Evolutionary conservation across 1,140 invertebrate genomes (phyloP), one percentile per base, ranked within the genome.

Genomic region (Globodera rostochiensis): DNA sequence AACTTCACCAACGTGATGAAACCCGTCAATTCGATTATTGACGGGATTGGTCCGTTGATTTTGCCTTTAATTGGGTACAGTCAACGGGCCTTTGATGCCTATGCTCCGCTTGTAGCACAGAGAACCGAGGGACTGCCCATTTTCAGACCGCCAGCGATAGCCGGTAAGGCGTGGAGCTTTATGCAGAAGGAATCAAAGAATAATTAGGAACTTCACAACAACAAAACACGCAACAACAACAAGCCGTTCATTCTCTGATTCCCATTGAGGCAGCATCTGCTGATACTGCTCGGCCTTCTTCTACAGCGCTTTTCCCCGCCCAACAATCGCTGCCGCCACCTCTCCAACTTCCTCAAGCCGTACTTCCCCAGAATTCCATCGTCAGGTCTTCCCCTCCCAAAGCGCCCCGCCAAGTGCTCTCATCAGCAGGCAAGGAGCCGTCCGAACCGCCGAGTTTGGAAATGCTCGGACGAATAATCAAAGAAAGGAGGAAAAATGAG

Each of bases 1-100:
- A 83, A 82, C 80, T 73, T 82, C 36, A 47, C 81, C 15, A 82
- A 53, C 25, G 66, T 83, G 57, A 84, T 84, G 60, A 84, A 67
- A 21, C 82, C 82, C 36, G 82, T 83, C 9, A 83, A 83, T 73
- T 83, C 80, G 46, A 83, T 83, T 46, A 83, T 83, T 64, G 82
- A 83, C 25, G 82, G 82, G 6, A 83, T 83, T 70, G 82, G 82
- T 6, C 82, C 82, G 6, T 46, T 83, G 45, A 83, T 83, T 84
- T 64, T 83, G 47, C 82, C 82, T 25, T 66, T 83, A 46, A 75
- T 83, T 71, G 82, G 82, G 13, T 83, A 83, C 46, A 69, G 60
- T 66, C 46, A 76, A 13, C 81, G 78, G 50, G 81, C 73, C n/a
- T 80, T 81, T 19, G 77, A 78, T 78, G 53, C 77, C 11, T 78